Base-by-base conservation (phyloP, 2,797 vertebrate species). In the Holocentrus rufus region DNA sequence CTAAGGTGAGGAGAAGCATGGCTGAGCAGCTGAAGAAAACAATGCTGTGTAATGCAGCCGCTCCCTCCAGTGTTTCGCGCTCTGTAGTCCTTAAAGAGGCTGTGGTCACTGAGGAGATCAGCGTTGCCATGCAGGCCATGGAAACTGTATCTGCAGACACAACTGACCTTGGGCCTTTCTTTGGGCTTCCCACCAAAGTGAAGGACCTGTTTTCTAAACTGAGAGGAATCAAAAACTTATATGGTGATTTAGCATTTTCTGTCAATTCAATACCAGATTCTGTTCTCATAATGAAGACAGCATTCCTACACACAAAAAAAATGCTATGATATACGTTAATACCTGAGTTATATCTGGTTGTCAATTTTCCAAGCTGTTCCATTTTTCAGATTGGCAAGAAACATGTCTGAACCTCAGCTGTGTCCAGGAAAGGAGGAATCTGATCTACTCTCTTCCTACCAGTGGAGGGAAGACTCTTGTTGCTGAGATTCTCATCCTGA, bases 381-480 rank as follows among this genome's bases (percentile, higher is more conserved):
- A 17, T 23, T 62, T 66, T 79, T 65, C 90, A 99, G 98, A 96
- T 34, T 99, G 97, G 98, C 98, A 99, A 87, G 93, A 96, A 77
- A 93, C 93, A 7, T 99, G 97, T 85, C 91, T 99, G 79, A 96
- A 92, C 42, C 84, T 99, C 87, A 94, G 95, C 65, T 96, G 94
- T 34, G 90, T 99, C 3, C 93, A 93, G 77, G 91, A 93, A 80
- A 95, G 96, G 84, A 96, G 77, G 90, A 99, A 99, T 80, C 93
- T 99, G 46, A 98, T 99, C 88, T 99, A 97, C 91, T 98, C 97
- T 0, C 92, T 99, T 34, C 98, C 98, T 76, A 99, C 98, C 9
- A 94, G 97, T 31, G 98, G 98, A 70, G 98, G 98, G 18, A 99
- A 99, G 90, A 99, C 98, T 0, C 94, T 99, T 1, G 98, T 99